Evolutionary conservation across 2,888 invertebrate species (phyloP), one percentile per base, ranked within the genome.

Genomic region (Amiota communis): DNA sequence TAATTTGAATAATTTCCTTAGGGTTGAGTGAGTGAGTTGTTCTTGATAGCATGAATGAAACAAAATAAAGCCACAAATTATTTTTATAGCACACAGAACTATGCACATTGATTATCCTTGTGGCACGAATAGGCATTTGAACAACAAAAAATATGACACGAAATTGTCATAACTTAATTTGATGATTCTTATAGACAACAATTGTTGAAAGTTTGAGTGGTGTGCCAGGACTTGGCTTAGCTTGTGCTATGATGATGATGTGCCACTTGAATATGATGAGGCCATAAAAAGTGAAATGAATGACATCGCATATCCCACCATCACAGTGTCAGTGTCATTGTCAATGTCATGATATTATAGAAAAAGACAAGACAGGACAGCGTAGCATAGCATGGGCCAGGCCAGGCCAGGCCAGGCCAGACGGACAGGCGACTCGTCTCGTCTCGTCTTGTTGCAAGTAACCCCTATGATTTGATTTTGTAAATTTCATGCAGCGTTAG

Each of bases 31-130:
- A 46, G n/a, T 46, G 75, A 48, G 56, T 1, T 46, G 56, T 1
- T 46, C n/a, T 13, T 15, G 75, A 75, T 4, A 36, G 36, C 6
- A 36, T n/a, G n/a, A 36, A 36, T 36, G 36, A 36, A 36, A 73
- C 70, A 57, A 53, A 76, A 76, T 73, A 76, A 72, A 80, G 85
- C 83, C 83, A 85, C 83, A 83, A 83, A 83, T 83, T 86, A 86
- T 83, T 86, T 83, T 85, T 82, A 86, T 83, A 85, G 83, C 86
- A 23, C 77, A 77, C 67, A 75, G 75, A 84, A 81, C 75, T 84
- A 86, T 83, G 82, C 76, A 77, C 76, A 76, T 36, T 3, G 2
- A 23, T 78, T 79, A 81, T 65, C 48, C 65, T 65, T 65, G 13
- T 53, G 53, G 1, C 10, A 49, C 47, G 61, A 70, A 49, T 51